Conservation (phyloP, 2,888 invertebrate species). For the Cylloceria caligata region DNA sequence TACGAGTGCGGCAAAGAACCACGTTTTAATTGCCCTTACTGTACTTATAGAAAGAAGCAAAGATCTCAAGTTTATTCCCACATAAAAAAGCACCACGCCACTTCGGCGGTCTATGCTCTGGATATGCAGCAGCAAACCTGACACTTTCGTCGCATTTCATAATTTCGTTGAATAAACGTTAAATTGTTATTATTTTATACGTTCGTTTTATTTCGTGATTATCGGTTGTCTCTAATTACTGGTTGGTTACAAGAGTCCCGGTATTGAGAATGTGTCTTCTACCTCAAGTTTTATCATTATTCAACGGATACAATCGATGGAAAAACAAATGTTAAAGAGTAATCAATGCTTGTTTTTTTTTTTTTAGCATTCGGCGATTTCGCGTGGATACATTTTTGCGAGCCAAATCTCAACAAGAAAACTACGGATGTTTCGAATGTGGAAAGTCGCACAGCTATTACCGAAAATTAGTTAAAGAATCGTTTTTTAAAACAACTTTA, state of each 20-base stretch:
- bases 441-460: constrained; percentile 44
- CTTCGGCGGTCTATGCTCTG: constrained; percentile 72
- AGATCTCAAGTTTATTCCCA: constrained; percentile 78
- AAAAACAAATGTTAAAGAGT: background rate
- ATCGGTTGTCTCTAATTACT: background rate
- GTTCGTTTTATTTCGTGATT: background rate
- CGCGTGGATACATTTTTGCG: background rate
- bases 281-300: too few relatives aligned
- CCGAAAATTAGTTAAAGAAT: too few relatives aligned
- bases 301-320: too few relatives aligned
- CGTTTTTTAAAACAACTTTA: too few relatives aligned
- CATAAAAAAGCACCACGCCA: constrained; percentile 75
- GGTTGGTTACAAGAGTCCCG: background rate
- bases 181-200: background rate
- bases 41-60: constrained; percentile 75
- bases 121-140: constrained; percentile 73
- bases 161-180: constrained; percentile 31
- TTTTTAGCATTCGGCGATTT: background rate
- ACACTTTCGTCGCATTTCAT: background rate
- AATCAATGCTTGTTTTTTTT: background rate
- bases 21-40: constrained; percentile 80
- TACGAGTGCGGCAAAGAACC: constrained; percentile 79
- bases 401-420: background rate
- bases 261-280: background rate
- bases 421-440: constrained; percentile 37